Evolutionary conservation across 2,113 vertebrate species (phyloP).

Genomic region (Anhinga rufa): DNA sequence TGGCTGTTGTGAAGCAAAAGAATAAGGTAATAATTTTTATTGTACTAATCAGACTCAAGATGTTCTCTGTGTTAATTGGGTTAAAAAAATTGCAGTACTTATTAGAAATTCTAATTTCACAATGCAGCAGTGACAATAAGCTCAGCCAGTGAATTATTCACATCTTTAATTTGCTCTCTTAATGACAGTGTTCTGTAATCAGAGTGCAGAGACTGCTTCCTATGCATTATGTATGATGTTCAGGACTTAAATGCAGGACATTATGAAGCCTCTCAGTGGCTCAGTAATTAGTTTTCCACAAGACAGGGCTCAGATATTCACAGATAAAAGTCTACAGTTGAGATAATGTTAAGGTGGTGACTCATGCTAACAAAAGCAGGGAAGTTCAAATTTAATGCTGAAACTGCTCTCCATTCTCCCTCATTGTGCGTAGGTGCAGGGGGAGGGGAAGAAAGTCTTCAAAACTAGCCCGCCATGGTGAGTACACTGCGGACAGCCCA

Average conservation of each 20-base stretch:
- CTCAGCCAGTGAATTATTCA: slow-evolving; percentile 89
- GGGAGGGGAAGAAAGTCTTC: slow-evolving; percentile 31
- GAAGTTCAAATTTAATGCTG: slow-evolving; percentile 70
- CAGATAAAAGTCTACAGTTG: slow-evolving; percentile 77
- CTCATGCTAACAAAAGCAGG: slow-evolving; percentile 74
- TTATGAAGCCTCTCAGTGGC: slow-evolving; percentile 85
- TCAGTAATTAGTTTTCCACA: slow-evolving; percentile 89
- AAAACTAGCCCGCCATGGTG: background rate
- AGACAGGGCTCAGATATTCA: slow-evolving; percentile 85
- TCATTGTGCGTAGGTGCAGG: slow-evolving; percentile 48
- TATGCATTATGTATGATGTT: slow-evolving; percentile 88
- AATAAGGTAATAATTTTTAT: slow-evolving; percentile 89
- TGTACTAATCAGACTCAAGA: slow-evolving; percentile 87
- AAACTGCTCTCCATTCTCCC: slow-evolving; percentile 67
- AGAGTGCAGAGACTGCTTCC: slow-evolving; percentile 84
- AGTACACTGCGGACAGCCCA: background rate
- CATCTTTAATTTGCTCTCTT: slow-evolving; percentile 90
- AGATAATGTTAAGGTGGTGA: slow-evolving; percentile 74
- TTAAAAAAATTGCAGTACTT: slow-evolving; percentile 89
- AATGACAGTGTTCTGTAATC: slow-evolving; percentile 90
- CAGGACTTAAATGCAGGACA: slow-evolving; percentile 88
- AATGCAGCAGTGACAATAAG: slow-evolving; percentile 86
- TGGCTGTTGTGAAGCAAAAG: slow-evolving; percentile 84
- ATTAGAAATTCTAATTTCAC: slow-evolving; percentile 92
- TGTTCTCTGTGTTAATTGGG: slow-evolving; percentile 87